Evolutionary conservation across 2,888 invertebrate genomes (phyloP).

Genomic region (Chromoteleia sp.): DNA sequence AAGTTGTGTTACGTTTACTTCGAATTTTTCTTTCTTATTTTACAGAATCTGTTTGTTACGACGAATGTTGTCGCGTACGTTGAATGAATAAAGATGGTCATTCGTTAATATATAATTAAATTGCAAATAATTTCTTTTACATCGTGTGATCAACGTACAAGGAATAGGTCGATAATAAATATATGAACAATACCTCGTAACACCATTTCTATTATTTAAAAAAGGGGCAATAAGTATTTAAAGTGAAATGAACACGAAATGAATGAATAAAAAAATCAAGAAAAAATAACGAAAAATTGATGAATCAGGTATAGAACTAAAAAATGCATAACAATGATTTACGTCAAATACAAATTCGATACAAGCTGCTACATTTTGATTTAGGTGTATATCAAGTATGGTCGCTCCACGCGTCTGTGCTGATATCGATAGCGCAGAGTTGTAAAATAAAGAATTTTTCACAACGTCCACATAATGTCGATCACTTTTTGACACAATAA

Average conservation of each 20-base stretch:
- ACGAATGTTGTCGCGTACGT: neutral
- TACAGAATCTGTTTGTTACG: slow-evolving; percentile 1
- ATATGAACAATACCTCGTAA: too few species aligned
- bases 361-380: slow-evolving; percentile 24
- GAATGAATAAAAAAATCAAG: too few species aligned
- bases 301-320: neutral
- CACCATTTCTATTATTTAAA: too few species aligned
- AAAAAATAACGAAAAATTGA: too few species aligned
- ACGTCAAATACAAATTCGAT: slow-evolving; percentile 13
- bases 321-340: slow-evolving; percentile 23
- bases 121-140: neutral
- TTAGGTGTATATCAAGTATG: slow-evolving; percentile 20
- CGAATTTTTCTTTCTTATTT: slow-evolving; percentile 1
- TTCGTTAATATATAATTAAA: neutral
- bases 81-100: slow-evolving; percentile 6
- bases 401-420: neutral
- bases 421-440: slow-evolving; percentile 2
- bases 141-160: too few species aligned
- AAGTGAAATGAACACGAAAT: too few species aligned
- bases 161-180: too few species aligned
- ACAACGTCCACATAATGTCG: neutral
- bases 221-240: too few species aligned
- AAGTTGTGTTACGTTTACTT: slow-evolving; percentile 6
- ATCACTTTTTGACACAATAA: slow-evolving; percentile 20
- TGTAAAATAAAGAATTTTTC: slow-evolving; percentile 25